Percentiles rank a stretch among this genome's conserved stretches.
phyloP scores from a whole-genome alignment of 2,113 vertebrate species.

The Hassar affinis region DNA sequence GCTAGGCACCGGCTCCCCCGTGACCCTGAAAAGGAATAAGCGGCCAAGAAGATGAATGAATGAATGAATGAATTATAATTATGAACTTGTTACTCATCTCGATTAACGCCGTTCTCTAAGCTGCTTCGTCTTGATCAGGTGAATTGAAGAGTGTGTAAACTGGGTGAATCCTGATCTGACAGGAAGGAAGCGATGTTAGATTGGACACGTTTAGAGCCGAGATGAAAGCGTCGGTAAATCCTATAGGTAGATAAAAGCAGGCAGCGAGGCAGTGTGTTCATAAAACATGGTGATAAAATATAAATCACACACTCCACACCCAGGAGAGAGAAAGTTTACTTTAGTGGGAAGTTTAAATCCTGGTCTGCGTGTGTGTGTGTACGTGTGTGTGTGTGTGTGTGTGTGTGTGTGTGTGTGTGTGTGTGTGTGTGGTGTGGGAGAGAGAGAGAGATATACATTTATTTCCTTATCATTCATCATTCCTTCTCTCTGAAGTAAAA shows the following conservation, averaged over 20 bases:
- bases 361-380: too few species aligned
- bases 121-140: background rate
- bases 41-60: too few species aligned
- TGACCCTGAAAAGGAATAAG: too few species aligned
- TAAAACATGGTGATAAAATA: background rate
- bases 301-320: background rate
- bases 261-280: slow-evolving; percentile 53
- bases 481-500: too few species aligned
- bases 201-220: background rate
- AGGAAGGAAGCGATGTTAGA: background rate
- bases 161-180: background rate
- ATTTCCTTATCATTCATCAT: background rate
- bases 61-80: too few species aligned
- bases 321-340: background rate
- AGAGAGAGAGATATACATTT: slow-evolving; percentile 56
- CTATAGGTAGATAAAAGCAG: background rate
- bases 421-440: background rate
- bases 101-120: background rate
- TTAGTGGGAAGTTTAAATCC: background rate
- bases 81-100: too few species aligned
- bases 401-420: background rate
- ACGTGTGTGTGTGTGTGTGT: too few species aligned
- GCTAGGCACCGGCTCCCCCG: too few species aligned
- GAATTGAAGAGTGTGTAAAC: background rate
- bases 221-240: background rate